Base-by-base conservation (phyloP, 1,140 invertebrate genomes). In the Stenopsyche tienmushanensis region DNA sequence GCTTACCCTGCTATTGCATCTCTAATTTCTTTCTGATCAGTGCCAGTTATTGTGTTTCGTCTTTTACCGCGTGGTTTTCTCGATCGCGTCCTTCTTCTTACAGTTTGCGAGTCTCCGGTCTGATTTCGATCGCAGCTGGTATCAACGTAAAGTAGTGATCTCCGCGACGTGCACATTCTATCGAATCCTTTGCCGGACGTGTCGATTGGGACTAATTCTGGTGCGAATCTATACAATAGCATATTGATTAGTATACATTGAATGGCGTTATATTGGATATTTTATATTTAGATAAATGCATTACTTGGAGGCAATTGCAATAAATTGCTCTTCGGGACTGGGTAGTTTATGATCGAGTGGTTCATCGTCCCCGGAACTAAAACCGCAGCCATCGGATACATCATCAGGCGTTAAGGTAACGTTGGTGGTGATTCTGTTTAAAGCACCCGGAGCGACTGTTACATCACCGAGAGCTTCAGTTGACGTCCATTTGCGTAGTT, bases 41-140 rank as follows among this genome's bases (percentile, higher is more conserved):
- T 92, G 71, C 92, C 91, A 69, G 92, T 91, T 74, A 94, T 91
- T 71, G 92, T 94, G 76, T 94, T 94, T 76, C 92, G 83, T 83
- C 92, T 85, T 79, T 91, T 91, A 76, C 87, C 88, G 69, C 90
- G 82, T 62, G 88, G 85, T 79, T 89, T 89, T 64, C 89, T 82
- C 34, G 85, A 85, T 66, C 88, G 82, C n/a, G 87, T 89, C 71
- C 89, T 80, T 73, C 88, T 80, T 73, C 87, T 87, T 18, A 89
- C 84, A 9, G 83, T 84, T 73, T 84, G 82, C 29, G 83, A 80
- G 69, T 83, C 81, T 41, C 72, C 73, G 45, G 73, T 71, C 45
- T 75, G 75, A 58, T 70, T 71, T 53, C 75, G 73, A 25, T 80
- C 74, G 29, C 74, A 72, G 23, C 72, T 72, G 29, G 78, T 79